Conservation (phyloP, 2,113 vertebrate genomes). For the Coryphaenoides rupestris region DNA sequence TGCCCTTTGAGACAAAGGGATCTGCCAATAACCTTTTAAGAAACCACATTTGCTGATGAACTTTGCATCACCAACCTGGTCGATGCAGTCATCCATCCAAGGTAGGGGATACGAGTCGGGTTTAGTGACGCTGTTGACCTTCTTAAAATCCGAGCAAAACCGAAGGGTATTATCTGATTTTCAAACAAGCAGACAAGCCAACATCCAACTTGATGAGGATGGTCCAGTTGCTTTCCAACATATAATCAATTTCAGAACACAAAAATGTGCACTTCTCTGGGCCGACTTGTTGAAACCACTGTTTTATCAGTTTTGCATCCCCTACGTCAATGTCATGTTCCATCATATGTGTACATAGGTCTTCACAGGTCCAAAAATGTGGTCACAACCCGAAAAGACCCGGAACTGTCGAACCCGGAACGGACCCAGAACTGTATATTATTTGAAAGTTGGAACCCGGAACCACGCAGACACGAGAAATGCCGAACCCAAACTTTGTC, state of each 20-base stretch:
- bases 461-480: too few species aligned
- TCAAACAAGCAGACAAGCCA: neutral
- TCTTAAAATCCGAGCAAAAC: too few species aligned
- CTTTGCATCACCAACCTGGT: neutral
- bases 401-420: too few species aligned
- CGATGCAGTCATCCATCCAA: neutral
- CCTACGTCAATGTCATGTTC: constrained; percentile 9
- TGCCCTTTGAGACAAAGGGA: neutral
- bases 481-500: too few species aligned
- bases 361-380: too few species aligned
- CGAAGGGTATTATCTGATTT: neutral
- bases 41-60: neutral
- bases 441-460: too few species aligned
- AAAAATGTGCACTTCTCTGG: neutral
- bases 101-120: neutral
- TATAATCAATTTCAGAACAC: neutral
- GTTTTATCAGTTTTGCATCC: neutral
- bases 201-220: neutral
- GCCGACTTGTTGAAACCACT: neutral
- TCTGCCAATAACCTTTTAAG: constrained; percentile 4
- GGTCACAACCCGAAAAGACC: too few species aligned
- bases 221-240: neutral
- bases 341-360: neutral
- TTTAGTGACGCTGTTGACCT: neutral
- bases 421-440: too few species aligned